Conservation (phyloP, 1,140 invertebrate genomes). For the Solen grandis region DNA sequence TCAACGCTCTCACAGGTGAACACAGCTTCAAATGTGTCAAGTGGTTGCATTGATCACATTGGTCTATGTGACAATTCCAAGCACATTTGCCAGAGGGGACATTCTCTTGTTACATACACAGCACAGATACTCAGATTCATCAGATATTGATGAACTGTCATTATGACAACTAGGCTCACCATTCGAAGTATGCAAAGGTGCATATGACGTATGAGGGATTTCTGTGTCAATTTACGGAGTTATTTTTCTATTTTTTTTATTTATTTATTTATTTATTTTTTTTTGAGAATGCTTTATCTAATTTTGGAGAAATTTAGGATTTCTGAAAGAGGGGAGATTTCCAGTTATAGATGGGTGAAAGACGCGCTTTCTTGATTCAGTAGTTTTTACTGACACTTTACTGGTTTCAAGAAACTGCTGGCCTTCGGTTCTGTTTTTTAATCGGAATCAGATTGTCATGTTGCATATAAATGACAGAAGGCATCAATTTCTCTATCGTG, state of each 20-base stretch:
- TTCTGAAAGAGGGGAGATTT: no score
- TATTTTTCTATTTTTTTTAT: no score
- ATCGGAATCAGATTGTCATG: background rate
- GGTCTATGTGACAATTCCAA: background rate
- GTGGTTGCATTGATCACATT: conserved; percentile 2
- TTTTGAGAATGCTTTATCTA: background rate
- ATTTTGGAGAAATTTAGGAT: no score
- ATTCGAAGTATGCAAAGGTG: background rate
- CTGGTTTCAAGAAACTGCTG: background rate
- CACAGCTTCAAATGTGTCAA: background rate
- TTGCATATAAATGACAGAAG: background rate
- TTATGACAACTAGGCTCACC: background rate
- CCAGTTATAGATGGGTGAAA: background rate
- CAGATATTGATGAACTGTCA: background rate
- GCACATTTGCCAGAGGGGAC: background rate
- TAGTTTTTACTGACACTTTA: background rate
- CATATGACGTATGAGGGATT: background rate
- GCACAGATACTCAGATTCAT: background rate
- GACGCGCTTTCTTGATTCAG: background rate
- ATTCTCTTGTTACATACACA: background rate
- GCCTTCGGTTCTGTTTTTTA: background rate
- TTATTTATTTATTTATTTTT: background rate
- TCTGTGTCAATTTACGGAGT: no score
- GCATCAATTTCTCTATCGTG: background rate
- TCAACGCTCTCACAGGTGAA: background rate